Base-by-base conservation (phyloP, 2,113 vertebrate species). In the Cyanoderma ruficeps region DNA sequence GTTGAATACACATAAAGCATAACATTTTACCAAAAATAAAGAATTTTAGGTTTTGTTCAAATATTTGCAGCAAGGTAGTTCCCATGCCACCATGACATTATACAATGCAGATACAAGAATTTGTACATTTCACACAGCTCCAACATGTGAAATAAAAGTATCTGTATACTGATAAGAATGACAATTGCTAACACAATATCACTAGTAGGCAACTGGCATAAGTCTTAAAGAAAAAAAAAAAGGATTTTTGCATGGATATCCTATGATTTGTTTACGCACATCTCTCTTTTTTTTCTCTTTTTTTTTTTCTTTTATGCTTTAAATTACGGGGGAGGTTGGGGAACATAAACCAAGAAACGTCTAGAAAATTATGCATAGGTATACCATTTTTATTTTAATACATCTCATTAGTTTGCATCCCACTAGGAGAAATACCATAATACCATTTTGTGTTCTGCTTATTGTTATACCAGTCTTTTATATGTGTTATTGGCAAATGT, bases 11-110 rank as follows among this genome's bases (percentile, higher is more conserved):
- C 96, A 97, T 98, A 97, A 98, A 98, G 98, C 98, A 98, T 98
- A 98, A 98, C 98, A 97, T 98, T 98, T 98, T 99, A 99, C 98
- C 98, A 98, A 99, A 99, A 99, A 99, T 99, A 99, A 99, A 99
- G 98, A 98, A 98, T 99, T 97, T 98, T 98, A 97, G 96, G 96
- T 97, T 98, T 95, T 98, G 97, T 97, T 97, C 97, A 97, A 97
- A 98, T 95, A 96, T 97, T 98, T 98, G 97, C 97, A 98, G 98
- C 98, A 97, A 97, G 97, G 98, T 95, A 86, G 89, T 97, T 93
- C 94, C 96, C 91, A 87, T 93, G 97, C 97, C 94, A 96, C 96
- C 86, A 94, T 96, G 96, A 97, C 98, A 97, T 97, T 97, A 97
- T 98, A 98, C 97, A 97, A 97, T 97, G 96, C 96, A 97, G 95